These are phyloP conservation scores for Zosterops lateralis DNA, from an alignment of 2,113 vertebrate genomes.

Conservation along the genomic window DNA sequence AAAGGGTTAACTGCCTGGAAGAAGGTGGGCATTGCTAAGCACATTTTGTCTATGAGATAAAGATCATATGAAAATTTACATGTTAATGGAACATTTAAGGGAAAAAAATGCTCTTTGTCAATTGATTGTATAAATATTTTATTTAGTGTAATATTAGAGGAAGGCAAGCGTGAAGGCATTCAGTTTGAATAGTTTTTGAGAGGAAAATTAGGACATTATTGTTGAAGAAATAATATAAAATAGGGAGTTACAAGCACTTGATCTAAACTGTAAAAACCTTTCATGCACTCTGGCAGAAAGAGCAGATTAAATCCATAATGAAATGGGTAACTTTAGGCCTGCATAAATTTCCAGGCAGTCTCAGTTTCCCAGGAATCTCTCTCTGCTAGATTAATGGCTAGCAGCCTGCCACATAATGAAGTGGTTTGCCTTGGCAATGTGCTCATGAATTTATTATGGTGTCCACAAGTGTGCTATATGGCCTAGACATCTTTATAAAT, in stretches of 20 bases:
- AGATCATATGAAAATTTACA: conserved; percentile 78
- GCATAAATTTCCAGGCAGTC: conserved; percentile 87
- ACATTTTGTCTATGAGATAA: conserved; percentile 70
- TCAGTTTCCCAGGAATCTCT: conserved; percentile 85
- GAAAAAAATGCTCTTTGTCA: conserved; percentile 72
- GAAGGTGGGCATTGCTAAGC: conserved; percentile 34
- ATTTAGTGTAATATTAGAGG: conserved; percentile 75
- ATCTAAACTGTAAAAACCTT: conserved; percentile 80
- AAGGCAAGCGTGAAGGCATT: conserved; percentile 70
- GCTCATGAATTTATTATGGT: conserved; percentile 95
- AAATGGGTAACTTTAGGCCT: conserved; percentile 92
- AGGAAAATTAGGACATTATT: conserved; percentile 74
- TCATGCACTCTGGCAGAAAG: conserved; percentile 74
- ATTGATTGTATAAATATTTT: conserved; percentile 86
- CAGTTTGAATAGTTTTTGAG: conserved; percentile 61
- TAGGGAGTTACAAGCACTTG: conserved; percentile 77
- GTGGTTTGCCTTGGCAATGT: conserved; percentile 92
- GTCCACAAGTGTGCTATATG: conserved; percentile 91
- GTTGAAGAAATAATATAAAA: conserved; percentile 80
- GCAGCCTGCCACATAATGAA: conserved; percentile 92
- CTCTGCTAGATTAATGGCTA: conserved; percentile 92
- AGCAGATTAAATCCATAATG: conserved; percentile 94
- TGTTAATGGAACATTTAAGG: conserved; percentile 80
- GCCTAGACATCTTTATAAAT: conserved; percentile 95
- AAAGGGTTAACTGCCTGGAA: conserved; percentile 70